Base-by-base conservation (phyloP, 2,888 invertebrate genomes). In the Stegophylla sp. region DNA sequence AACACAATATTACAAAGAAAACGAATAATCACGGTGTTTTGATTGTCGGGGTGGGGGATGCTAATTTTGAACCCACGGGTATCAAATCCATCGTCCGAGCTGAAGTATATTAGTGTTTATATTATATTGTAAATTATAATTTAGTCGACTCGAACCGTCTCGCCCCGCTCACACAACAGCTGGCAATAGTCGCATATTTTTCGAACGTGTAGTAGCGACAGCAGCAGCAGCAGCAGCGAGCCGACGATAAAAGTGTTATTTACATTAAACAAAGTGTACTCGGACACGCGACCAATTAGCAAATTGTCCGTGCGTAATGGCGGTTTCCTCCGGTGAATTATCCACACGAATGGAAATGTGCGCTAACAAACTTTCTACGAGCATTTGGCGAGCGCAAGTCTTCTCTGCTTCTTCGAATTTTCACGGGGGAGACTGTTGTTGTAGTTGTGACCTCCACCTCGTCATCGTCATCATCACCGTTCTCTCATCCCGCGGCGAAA, bases 241-340 rank as follows among this genome's bases (percentile, higher is more conserved):
- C n/a, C 74, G 64, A 64, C 61, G n/a, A 66, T 51, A 43, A 67
- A 76, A 56, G 56, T 66, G 53, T 53, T 56, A 64, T 76, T 66
- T 76, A 56, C 43, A 76, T 66, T 76, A 4, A 51, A 67, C 53
- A 56, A 66, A 67, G 43, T 56, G 43, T 41, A 43, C 56, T 43
- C n/a, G 56, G 43, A 77, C 77, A 77, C 69, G 77, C 67, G 15
- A 77, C 77, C 77, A 77, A 77, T 69, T 69, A 59, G 77, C 34
- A 77, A 77, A 77, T 69, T 69, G 67, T 67, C 77, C 56, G 77
- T 67, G 59, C 45, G 67, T 56, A 67, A 67, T 69, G 56, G 56
- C 67, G 45, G 53, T 77, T 67, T 56, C 56, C 43, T 59, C 56
- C 45, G 77, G 45, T 48, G 17, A 53, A 67, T 67, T 75, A 75